Base-by-base conservation (phyloP, 1,140 invertebrate genomes). In the Magallana angulata region DNA sequence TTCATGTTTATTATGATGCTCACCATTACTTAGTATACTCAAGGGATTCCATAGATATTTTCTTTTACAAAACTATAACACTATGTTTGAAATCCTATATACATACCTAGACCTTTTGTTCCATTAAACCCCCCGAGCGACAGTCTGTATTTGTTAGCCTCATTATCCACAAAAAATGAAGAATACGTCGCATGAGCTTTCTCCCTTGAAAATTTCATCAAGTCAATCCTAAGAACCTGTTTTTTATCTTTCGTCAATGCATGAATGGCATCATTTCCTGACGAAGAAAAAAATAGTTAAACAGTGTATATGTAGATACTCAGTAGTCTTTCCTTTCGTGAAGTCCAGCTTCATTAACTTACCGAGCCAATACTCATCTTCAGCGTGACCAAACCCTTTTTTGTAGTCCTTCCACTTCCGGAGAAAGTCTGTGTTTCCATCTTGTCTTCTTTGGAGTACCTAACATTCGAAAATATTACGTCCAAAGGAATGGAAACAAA, bases 311-410 rank as follows among this genome's bases (percentile, higher is more conserved):
- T 1, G 0, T 24, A 24, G 24, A 24, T 24, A 24, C 24, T 24
- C 24, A 24, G 24, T 60, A 12, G 16, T 6, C 8, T 60, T 60
- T 60, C 59, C 8, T 12, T 12, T 0, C 8, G 9, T 60, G 9
- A 11, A 60, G 4, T 16, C 14, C 0, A n/a, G n/a, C n/a, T n/a
- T n/a, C n/a, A n/a, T n/a, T n/a, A 14, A 9, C 11, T 68, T 71
- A 87, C 86, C 86, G 6, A 87, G 76, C 86, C 86, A 87, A 16
- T 84, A 87, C 36, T 87, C 86, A 7, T 59, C 59, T 2, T 3
- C 12, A 48, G 81, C 11, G 62, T 87, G 24, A 0, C 86, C 86
- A 71, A 87, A 87, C 14, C 86, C 86, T 4, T 87, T 84, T 56
- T 71, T 87, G 76, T 87, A 87, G 1, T 16, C 16, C 9, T 56